Conservation (phyloP, 2,797 vertebrate species). For the Chelonia mydas region DNA sequence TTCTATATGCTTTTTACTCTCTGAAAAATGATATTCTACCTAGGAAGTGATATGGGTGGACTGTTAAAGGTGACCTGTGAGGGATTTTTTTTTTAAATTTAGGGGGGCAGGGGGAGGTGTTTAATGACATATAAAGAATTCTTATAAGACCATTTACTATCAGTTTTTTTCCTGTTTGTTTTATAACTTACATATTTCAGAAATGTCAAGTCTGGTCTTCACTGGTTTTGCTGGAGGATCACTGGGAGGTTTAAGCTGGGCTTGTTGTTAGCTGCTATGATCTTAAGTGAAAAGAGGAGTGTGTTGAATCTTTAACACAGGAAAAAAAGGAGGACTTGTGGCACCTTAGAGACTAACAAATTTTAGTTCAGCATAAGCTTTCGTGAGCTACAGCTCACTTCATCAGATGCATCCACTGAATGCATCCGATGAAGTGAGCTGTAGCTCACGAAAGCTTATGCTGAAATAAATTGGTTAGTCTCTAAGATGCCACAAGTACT, state of each 20-base stretch:
- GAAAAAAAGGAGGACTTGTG: too few species aligned
- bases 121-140: too few species aligned
- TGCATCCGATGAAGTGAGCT: too few species aligned
- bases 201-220: not conserved
- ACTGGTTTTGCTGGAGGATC: not conserved
- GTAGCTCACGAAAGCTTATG: too few species aligned
- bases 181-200: not conserved
- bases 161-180: not conserved
- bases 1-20: not conserved
- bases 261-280: not conserved
- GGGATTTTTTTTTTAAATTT: too few species aligned
- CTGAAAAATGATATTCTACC: not conserved
- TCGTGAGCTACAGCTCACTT: too few species aligned
- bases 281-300: not conserved
- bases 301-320: not conserved
- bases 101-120: too few species aligned
- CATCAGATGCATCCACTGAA: too few species aligned
- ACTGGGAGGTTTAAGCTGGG: not conserved
- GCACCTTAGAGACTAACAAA: too few species aligned
- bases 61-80: not conserved
- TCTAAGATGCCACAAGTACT: too few species aligned
- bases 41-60: not conserved
- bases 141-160: not conserved
- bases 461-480: too few species aligned
- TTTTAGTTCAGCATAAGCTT: too few species aligned